phyloP scores from a whole-genome alignment of 2,888 invertebrate species.

The Camponotus fellah region DNA sequence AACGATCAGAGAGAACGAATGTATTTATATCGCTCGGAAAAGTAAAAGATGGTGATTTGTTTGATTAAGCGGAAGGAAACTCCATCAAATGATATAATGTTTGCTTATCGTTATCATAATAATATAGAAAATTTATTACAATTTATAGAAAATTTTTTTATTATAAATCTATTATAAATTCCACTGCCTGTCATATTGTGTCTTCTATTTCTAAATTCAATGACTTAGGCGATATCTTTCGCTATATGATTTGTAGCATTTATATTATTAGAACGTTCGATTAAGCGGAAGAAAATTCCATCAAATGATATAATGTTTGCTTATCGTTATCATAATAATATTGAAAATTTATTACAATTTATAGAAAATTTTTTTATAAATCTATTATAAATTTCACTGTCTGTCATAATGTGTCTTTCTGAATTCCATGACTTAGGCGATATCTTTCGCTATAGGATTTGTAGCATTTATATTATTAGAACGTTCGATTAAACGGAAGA shows the following conservation, averaged over 20 bases:
- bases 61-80: neutral
- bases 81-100: neutral
- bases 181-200: neutral
- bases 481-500: too few relatives aligned
- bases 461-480: too few relatives aligned
- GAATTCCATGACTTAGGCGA: too few relatives aligned
- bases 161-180: neutral
- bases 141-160: neutral
- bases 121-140: neutral
- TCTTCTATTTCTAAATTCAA: neutral
- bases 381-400: too few relatives aligned
- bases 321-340: neutral
- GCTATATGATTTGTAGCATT: neutral
- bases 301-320: neutral
- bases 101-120: neutral
- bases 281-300: neutral
- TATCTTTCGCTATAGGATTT: too few relatives aligned
- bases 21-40: neutral
- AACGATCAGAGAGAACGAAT: neutral
- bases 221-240: neutral
- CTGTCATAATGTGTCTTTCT: too few relatives aligned
- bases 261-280: neutral
- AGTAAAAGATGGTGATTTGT: neutral
- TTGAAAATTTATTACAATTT: too few relatives aligned
- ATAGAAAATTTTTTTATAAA: too few relatives aligned